Percentiles rank a stretch among this genome's conserved stretches.
Evolutionary conservation across 30 jellyfish, hydroid and myxozoan genomes (phyloP).

Genomic region (Hydractinia echinata): DNA sequence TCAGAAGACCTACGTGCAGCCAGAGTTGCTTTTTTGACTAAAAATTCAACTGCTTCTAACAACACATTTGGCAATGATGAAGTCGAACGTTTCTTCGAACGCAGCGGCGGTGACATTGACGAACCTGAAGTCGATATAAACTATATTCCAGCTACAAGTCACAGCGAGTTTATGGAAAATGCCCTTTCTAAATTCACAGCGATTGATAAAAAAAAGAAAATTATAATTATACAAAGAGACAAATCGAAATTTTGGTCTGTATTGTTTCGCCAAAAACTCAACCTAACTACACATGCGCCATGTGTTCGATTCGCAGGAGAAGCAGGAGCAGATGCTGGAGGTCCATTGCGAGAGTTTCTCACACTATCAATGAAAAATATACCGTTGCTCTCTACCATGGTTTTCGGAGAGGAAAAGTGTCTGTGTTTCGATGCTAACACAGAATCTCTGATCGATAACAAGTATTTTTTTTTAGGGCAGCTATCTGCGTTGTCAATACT

Average conservation of each 20-base stretch:
- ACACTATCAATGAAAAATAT: slow-evolving; percentile 26
- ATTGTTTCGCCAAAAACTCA: not conserved
- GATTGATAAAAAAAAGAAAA: not conserved
- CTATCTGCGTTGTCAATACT: slow-evolving; percentile 21
- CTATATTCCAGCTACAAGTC: too few relatives aligned
- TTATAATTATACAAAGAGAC: not conserved
- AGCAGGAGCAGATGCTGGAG: slow-evolving; percentile 33
- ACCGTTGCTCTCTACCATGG: not conserved
- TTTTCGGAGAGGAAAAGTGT: not conserved
- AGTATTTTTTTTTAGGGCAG: slow-evolving; percentile 18
- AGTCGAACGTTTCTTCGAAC: not conserved
- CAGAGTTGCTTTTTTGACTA: too few relatives aligned
- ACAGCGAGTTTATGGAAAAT: too few relatives aligned
- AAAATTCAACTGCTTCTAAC: too few relatives aligned
- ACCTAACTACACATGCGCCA: not conserved
- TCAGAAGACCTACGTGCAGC: too few relatives aligned
- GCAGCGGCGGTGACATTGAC: not conserved
- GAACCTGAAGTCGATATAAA: too few relatives aligned
- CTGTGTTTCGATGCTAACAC: slow-evolving; percentile 15
- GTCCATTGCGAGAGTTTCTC: slow-evolving; percentile 18
- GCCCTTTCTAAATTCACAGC: too few relatives aligned
- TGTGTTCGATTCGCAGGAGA: slow-evolving; percentile 29
- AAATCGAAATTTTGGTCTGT: not conserved
- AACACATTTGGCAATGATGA: not conserved
- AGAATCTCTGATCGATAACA: slow-evolving; percentile 10